Evolutionary conservation across 2,797 vertebrate species (phyloP), one percentile per base, ranked within the genome.

Genomic region (Poeciliopsis infans): DNA sequence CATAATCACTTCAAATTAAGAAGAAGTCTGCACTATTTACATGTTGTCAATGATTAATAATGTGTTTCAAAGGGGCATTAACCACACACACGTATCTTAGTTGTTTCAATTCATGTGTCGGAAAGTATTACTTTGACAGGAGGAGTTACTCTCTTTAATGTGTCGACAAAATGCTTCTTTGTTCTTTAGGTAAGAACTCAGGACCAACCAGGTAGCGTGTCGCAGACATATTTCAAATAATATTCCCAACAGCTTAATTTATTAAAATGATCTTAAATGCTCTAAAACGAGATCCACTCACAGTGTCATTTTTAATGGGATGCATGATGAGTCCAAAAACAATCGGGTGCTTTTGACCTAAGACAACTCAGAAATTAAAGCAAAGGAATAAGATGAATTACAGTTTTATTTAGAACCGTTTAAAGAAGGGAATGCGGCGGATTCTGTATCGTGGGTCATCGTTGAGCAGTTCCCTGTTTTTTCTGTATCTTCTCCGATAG

Each of bases 401-500:
- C 43, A 55, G n/a, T 80, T 76, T 72, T 59, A 83, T 78, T 5
- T 66, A 25, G n/a, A 72, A 77, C n/a, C 36, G 2, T 64, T 49
- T 71, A 47, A 64, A 77, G 36, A 76, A n/a, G 25, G 4, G 39
- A 69, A 69, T 20, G 39, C 7, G 39, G 39, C 7, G 39, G 2
- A 4, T 16, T 61, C 53, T 39, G 47, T 49, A 10, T 59, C 70
- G 33, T 20, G 39, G 39, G 81, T 25, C 80, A 41, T 84, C 75
- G 79, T 82, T 93, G 79, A 95, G 80, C 83, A 11, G 25, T 47
- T 55, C n/a, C 81, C 82, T 88, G 74, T 82, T 70, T 89, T 78
- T 78, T 92, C 82, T 93, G 41, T 85, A 78, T 82, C 92, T 83
- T 73, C 94, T 86, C 93, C 90, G 94, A 88, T 91, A 99, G 98